Evolutionary conservation across 2,797 vertebrate species (phyloP).

Genomic region (Leucoraja ocellata): DNA sequence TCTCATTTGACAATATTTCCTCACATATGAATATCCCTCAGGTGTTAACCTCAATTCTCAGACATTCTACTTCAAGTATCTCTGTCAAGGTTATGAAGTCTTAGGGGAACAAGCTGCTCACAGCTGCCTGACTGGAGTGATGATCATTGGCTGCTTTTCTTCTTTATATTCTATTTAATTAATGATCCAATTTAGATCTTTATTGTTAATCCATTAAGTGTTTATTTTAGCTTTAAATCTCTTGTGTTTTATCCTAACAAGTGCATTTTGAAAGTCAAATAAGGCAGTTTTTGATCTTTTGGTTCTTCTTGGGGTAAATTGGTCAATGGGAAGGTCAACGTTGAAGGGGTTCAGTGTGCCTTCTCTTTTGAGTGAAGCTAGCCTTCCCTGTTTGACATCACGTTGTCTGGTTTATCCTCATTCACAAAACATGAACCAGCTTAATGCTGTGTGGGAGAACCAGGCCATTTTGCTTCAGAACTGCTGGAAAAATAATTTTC

Average conservation of each 20-base stretch:
- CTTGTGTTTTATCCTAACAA: conserved; percentile 17
- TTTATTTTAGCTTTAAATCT: conserved; percentile 19
- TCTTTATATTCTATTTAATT: conserved; percentile 20
- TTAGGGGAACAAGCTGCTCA: background rate
- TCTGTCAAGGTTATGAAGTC: background rate
- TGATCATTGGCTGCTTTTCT: background rate
- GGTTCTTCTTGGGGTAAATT: background rate
- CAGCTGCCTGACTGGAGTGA: background rate
- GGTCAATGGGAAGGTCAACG: background rate
- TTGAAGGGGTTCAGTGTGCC: background rate
- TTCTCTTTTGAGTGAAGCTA: background rate
- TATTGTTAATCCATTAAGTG: conserved; percentile 8
- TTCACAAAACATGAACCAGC: too few species aligned
- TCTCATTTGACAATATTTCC: conserved; percentile 9
- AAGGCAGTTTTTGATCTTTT: background rate
- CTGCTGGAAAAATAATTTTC: too few species aligned
- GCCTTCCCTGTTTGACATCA: background rate
- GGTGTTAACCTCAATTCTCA: background rate
- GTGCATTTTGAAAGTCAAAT: conserved; percentile 32
- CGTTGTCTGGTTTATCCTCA: too few species aligned
- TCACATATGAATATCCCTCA: background rate
- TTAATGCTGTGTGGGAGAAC: too few species aligned
- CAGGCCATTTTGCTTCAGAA: too few species aligned
- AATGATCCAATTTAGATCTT: conserved; percentile 37
- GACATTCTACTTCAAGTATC: background rate